Evolutionary conservation across 2,113 vertebrate genomes (phyloP).

Genomic region (Platanista minor): DNA sequence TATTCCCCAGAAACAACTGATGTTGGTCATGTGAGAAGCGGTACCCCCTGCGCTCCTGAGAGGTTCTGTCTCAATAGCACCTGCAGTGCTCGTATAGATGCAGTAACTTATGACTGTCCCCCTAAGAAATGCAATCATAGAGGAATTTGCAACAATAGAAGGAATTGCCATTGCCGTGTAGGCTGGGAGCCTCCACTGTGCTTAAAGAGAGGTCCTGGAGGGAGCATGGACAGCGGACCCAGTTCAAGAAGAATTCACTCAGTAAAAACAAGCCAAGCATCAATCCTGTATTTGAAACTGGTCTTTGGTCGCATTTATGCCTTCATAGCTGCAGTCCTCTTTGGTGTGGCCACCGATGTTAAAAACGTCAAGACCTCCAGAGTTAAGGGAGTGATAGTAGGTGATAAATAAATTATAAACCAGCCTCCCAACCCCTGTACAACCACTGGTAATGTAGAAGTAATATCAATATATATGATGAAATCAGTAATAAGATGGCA

Average conservation of each 20-base stretch:
- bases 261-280: fast-evolving
- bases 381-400: fast-evolving
- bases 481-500: fast-evolving
- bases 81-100: background rate
- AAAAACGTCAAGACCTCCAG: fast-evolving
- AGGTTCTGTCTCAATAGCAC: conserved; percentile 52
- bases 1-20: background rate
- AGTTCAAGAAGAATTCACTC: fast-evolving
- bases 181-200: conserved; percentile 76
- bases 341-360: background rate
- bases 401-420: too few relatives aligned
- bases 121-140: conserved; percentile 46
- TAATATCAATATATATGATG: background rate
- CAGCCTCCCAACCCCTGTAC: background rate
- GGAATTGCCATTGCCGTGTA: conserved; percentile 72
- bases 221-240: background rate
- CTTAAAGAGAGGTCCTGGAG: background rate
- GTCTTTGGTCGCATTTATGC: background rate
- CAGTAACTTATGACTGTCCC: conserved; percentile 53
- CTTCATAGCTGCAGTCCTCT: background rate
- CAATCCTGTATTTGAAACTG: fast-evolving
- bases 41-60: conserved; percentile 19
- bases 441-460: fast-evolving
- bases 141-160: conserved; percentile 72
- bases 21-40: conserved; percentile 56